These are phyloP conservation scores for Ceraclea dissimilis DNA, from an alignment of 2,888 invertebrate species.

Conservation along the genomic window DNA sequence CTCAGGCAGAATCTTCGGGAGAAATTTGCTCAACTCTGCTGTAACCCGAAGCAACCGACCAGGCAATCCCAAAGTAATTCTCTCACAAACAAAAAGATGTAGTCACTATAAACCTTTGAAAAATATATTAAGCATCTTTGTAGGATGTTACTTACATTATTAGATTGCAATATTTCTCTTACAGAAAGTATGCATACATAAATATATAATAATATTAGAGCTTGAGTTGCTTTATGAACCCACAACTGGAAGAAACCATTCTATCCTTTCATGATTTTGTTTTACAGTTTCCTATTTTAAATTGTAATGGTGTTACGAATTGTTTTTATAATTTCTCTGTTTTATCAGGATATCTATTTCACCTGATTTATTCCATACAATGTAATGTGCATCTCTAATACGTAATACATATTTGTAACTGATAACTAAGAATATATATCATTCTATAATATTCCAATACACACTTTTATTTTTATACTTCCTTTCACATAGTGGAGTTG, in stretches of 20 bases:
- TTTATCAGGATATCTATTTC: background rate
- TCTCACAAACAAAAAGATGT: slow-evolving; percentile 6
- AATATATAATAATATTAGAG: slow-evolving; percentile 13
- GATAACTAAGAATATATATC: slow-evolving; percentile 48
- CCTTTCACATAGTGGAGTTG: too few relatives aligned
- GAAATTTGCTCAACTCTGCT: slow-evolving; percentile 76
- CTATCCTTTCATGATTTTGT: background rate
- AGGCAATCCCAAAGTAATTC: slow-evolving; percentile 1
- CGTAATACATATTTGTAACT: slow-evolving; percentile 51
- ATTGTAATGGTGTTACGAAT: background rate
- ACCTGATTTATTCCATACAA: slow-evolving; percentile 12
- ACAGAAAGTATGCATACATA: slow-evolving; percentile 18
- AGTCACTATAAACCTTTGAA: background rate
- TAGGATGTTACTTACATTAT: slow-evolving; percentile 23
- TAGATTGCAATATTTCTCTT: slow-evolving; percentile 21
- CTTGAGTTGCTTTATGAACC: slow-evolving; percentile 16
- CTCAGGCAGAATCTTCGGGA: slow-evolving; percentile 73
- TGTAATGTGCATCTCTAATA: slow-evolving; percentile 18
- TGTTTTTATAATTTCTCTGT: background rate
- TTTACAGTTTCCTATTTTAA: slow-evolving; percentile 5
- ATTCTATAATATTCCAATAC: slow-evolving; percentile 35
- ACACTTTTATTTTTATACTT: slow-evolving; percentile 32
- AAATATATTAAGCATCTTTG: slow-evolving; percentile 1
- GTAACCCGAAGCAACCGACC: slow-evolving; percentile 34
- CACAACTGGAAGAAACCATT: background rate